Conservation (phyloP, 2,797 vertebrate genomes). For the Sebastes nivosus region DNA sequence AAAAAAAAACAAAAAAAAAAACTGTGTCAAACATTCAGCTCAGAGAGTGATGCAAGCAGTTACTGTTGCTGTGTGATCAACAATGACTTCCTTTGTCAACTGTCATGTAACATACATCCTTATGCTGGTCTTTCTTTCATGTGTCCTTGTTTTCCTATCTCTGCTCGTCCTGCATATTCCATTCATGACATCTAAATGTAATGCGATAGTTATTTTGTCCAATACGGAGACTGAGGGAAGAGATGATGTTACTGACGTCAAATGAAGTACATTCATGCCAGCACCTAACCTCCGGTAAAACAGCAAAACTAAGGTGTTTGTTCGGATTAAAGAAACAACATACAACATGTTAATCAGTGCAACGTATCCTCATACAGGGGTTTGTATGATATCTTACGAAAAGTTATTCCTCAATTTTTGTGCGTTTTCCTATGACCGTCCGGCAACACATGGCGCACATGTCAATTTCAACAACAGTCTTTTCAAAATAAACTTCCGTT, state of each 20-base stretch:
- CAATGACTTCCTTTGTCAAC: background rate
- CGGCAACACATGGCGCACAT: too few relatives aligned
- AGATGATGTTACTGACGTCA: background rate
- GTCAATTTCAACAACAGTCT: fast-evolving
- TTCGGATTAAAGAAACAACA: background rate
- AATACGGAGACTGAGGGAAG: background rate
- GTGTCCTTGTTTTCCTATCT: background rate
- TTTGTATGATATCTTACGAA: too few relatives aligned
- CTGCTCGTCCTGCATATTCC: background rate
- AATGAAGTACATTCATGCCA: background rate
- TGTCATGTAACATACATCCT: background rate
- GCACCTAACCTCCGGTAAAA: background rate
- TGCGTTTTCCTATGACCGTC: too few relatives aligned
- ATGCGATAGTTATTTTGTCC: background rate
- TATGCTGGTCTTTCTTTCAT: background rate
- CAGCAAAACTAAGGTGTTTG: background rate
- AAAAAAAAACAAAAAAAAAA: background rate
- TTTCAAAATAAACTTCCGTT: too few relatives aligned
- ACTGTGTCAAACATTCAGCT: background rate
- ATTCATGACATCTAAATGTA: background rate
- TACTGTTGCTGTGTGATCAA: background rate
- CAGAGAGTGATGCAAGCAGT: background rate
- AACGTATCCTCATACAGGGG: too few relatives aligned
- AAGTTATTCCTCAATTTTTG: too few relatives aligned
- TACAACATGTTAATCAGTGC: background rate